A percentile compares a stretch with the other conserved stretches of the same genome.
Conservation (phyloP, 2,113 vertebrate genomes). For the Cettia cetti region DNA sequence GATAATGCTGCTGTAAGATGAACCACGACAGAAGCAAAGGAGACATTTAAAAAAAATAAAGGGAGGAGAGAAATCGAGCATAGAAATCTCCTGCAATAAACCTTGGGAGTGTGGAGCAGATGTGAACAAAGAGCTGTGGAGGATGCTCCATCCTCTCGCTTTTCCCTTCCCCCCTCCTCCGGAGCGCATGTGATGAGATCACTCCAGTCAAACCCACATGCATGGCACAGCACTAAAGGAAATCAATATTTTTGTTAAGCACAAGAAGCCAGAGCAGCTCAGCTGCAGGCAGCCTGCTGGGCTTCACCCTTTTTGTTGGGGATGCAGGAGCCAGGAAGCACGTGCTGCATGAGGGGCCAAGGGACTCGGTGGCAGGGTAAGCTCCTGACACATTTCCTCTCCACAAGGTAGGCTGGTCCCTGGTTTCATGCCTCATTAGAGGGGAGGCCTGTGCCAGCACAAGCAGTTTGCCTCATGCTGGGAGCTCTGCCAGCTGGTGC, state of each 20-base stretch:
- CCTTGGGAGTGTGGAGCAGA: slow-evolving; percentile 29
- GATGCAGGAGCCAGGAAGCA: neutral
- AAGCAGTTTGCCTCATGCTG: neutral
- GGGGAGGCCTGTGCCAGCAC: neutral
- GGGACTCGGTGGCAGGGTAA: neutral
- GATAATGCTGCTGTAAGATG: slow-evolving; percentile 46
- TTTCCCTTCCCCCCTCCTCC: slow-evolving; percentile 10
- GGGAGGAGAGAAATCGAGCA: slow-evolving; percentile 18
- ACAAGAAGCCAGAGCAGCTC: neutral
- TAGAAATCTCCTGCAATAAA: slow-evolving; percentile 51
- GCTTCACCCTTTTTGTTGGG: neutral
- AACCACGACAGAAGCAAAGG: slow-evolving; percentile 35
- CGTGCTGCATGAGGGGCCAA: rapidly evolving
- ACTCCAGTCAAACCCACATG: neutral
- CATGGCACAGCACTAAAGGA: neutral
- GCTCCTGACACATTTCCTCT: neutral
- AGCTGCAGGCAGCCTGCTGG: neutral
- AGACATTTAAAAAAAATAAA: slow-evolving; percentile 3
- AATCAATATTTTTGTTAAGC: slow-evolving; percentile 34
- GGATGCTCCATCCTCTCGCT: slow-evolving; percentile 18
- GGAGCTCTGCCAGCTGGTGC: slow-evolving; percentile 32
- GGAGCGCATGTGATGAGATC: slow-evolving; percentile 13
- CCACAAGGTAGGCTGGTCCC: slow-evolving; percentile 4
- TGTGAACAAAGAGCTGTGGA: slow-evolving; percentile 65
- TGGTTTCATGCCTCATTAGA: slow-evolving; percentile 39